Evolutionary conservation across 2,888 invertebrate genomes (phyloP).

Genomic region (Diplolepis rosae): DNA sequence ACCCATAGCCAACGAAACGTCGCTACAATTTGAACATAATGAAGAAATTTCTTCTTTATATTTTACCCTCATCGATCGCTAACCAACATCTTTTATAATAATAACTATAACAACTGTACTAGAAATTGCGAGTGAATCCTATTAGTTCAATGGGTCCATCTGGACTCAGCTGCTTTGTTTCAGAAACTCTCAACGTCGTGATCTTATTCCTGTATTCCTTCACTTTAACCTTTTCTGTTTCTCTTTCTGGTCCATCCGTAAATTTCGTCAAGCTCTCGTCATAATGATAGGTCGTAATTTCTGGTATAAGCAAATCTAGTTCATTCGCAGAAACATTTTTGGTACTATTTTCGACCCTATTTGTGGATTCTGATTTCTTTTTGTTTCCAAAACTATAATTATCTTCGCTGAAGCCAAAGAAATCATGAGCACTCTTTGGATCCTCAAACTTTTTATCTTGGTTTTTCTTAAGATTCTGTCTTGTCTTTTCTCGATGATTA

Average conservation of each 20-base stretch:
- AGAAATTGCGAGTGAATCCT: slow-evolving; percentile 51
- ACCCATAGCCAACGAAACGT: too few species aligned
- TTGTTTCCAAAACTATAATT: slow-evolving; percentile 41
- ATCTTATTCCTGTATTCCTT: slow-evolving; percentile 57
- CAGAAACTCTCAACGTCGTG: slow-evolving; percentile 52
- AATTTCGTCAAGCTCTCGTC: slow-evolving; percentile 56
- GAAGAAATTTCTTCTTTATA: too few species aligned
- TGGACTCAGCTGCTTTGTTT: slow-evolving; percentile 50
- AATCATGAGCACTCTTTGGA: slow-evolving; percentile 48
- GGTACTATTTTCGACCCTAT: not conserved
- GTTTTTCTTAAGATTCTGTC: not conserved
- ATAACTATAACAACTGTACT: slow-evolving; percentile 21
- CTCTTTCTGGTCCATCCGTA: slow-evolving; percentile 53
- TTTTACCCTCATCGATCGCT: too few species aligned
- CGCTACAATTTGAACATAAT: too few species aligned
- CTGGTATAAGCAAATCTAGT: slow-evolving; percentile 39
- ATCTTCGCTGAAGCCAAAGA: slow-evolving; percentile 48
- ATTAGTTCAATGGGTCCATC: slow-evolving; percentile 49
- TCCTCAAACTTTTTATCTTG: slow-evolving; percentile 37
- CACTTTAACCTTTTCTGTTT: slow-evolving; percentile 53
- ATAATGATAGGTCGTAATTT: slow-evolving; percentile 50
- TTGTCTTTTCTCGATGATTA: not conserved
- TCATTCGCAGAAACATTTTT: slow-evolving; percentile 16
- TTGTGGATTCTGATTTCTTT: not conserved
- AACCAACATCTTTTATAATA: too few species aligned